A percentile compares a stretch with the other conserved stretches of the same genome.
These are phyloP conservation scores for Vireo altiloquus DNA, from an alignment of 2,113 vertebrate genomes.

Conservation along the genomic window DNA sequence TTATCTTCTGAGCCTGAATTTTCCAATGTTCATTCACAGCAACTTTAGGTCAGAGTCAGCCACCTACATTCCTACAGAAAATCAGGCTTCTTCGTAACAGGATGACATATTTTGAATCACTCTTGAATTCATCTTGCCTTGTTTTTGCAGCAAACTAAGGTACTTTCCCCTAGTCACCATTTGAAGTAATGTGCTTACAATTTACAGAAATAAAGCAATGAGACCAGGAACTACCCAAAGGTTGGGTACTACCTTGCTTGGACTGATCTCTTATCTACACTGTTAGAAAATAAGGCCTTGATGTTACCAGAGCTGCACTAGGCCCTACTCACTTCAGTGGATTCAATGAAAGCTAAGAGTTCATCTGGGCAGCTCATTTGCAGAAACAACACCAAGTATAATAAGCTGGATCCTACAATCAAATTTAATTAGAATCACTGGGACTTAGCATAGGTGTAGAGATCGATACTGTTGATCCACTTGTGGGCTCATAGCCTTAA, in stretches of 20 bases:
- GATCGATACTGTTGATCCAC: slow-evolving; percentile 8
- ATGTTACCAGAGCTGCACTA: background rate
- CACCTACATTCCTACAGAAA: slow-evolving; percentile 45
- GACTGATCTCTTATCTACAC: background rate
- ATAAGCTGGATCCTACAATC: slow-evolving; percentile 21
- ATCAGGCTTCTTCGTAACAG: slow-evolving; percentile 24
- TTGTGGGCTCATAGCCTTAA: slow-evolving; percentile 35
- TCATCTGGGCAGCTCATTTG: background rate
- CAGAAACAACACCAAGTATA: background rate
- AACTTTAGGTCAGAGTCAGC: slow-evolving; percentile 26
- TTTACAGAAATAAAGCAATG: slow-evolving; percentile 13
- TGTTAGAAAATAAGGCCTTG: background rate
- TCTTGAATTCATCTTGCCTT: slow-evolving; percentile 39
- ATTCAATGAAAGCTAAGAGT: background rate
- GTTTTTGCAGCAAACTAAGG: slow-evolving; percentile 22
- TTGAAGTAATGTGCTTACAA: background rate
- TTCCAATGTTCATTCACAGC: slow-evolving; percentile 22
- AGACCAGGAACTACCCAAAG: background rate
- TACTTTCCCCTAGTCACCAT: slow-evolving; percentile 1
- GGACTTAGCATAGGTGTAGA: slow-evolving; percentile 3
- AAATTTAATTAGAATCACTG: slow-evolving; percentile 35
- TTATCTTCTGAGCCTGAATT: background rate
- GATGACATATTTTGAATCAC: slow-evolving; percentile 25
- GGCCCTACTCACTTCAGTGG: background rate
- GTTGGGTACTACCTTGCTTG: background rate